A percentile compares a stretch with the other conserved stretches of the same genome.
Conservation (phyloP, 2,888 invertebrate species). For the Diarsia dahlii region DNA sequence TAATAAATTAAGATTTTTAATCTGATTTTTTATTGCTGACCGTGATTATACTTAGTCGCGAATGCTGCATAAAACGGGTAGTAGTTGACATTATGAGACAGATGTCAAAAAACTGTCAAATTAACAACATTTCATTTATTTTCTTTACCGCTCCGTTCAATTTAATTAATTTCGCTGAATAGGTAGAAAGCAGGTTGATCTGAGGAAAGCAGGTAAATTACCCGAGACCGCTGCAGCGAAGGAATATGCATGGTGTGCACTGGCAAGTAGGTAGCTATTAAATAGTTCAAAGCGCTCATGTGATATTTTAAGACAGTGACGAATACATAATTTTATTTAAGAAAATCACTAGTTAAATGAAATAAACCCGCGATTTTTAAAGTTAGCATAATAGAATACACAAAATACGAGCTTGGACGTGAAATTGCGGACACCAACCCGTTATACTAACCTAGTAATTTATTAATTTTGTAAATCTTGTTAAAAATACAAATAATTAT, state of each 20-base stretch:
- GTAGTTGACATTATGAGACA: not conserved
- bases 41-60: not conserved
- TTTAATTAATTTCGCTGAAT: not conserved
- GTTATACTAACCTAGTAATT: not conserved
- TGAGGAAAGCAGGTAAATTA: not conserved
- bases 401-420: too few relatives aligned
- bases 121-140: not conserved
- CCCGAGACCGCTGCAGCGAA: not conserved
- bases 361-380: constrained; percentile 1
- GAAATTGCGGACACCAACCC: too few relatives aligned
- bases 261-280: not conserved
- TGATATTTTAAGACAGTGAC: not conserved
- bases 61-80: not conserved
- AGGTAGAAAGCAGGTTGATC: not conserved
- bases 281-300: not conserved
- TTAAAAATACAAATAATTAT: not conserved
- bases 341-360: constrained; percentile 1
- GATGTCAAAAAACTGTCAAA: not conserved
- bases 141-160: not conserved
- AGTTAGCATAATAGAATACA: not conserved
- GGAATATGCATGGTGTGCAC: not conserved
- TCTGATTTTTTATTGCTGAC: not conserved
- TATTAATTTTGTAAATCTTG: not conserved
- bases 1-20: not conserved
- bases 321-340: not conserved